Conservation (phyloP, 2,888 invertebrate genomes). For the Chymomyza procnemis region DNA sequence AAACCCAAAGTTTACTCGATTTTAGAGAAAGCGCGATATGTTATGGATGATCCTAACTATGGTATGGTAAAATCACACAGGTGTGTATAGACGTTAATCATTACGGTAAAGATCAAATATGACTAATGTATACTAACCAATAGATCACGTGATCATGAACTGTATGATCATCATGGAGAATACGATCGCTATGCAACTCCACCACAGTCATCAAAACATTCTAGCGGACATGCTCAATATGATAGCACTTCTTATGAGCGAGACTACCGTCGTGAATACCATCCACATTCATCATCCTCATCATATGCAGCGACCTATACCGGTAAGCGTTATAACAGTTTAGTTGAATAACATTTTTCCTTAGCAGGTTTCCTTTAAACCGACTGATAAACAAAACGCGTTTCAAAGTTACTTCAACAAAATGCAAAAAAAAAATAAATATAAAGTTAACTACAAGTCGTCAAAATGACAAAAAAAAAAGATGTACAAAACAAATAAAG, state of each 20-base stretch:
- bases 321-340: slow-evolving; percentile 64
- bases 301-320: slow-evolving; percentile 72
- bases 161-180: slow-evolving; percentile 76
- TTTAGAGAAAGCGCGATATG: slow-evolving; percentile 87
- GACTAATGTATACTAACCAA: background rate
- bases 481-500: background rate
- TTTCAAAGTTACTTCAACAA: background rate
- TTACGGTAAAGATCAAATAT: background rate
- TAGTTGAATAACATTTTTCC: slow-evolving; percentile 47
- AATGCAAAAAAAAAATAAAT: background rate
- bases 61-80: slow-evolving; percentile 79
- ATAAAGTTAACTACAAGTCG: background rate
- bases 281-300: slow-evolving; percentile 77
- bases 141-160: slow-evolving; percentile 76
- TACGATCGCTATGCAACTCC: slow-evolving; percentile 76
- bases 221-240: slow-evolving; percentile 73
- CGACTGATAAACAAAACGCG: slow-evolving; percentile 29
- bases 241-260: slow-evolving; percentile 76
- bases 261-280: slow-evolving; percentile 76
- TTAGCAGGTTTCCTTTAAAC: slow-evolving; percentile 46
- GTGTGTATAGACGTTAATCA: slow-evolving; percentile 38
- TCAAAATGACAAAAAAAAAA: too few species aligned
- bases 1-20: slow-evolving; percentile 91
- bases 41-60: slow-evolving; percentile 87
- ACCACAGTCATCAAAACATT: slow-evolving; percentile 75